Evolutionary conservation across 2,888 invertebrate species (phyloP), one percentile per base, ranked within the genome.

Genomic region (Scaptomyza parva): DNA sequence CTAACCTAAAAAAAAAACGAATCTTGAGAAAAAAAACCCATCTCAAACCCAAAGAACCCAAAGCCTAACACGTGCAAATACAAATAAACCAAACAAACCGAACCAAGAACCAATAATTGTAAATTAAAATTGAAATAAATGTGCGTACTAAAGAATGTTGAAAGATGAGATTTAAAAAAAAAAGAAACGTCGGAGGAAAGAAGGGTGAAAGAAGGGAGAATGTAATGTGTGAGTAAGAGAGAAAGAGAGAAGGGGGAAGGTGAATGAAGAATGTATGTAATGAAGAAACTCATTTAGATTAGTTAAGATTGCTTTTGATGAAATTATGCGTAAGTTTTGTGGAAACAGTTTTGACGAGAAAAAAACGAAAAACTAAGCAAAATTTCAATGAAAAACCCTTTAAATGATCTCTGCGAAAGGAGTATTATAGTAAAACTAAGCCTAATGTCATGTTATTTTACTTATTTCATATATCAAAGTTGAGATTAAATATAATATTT

Each of bases 81-180:
- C n/a, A 35, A 48, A 39, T 40, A 57, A 62, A 57, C 54, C 51
- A 62, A 62, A 30, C 2, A 61, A 70, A 53, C 41, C 61, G 58
- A 5, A 14, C 14, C n/a, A n/a, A n/a, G n/a, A n/a, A 64, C 76
- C 78, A 76, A 87, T 83, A 83, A 85, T 83, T 85, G 88, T 79
- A 88, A 85, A 88, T 85, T 88, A 75, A 88, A 88, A 88, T 83
- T 83, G 62, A 86, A 88, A 73, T 70, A 69, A 76, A 82, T 73
- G 70, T 20, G 48, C 35, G 12, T 12, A 59, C 24, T 37, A 28
- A 14, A 11, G 48, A 54, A 64, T 24, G 40, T 35, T 14, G 26
- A 30, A 22, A 35, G 40, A 44, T 6, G 37, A 52, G 12, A 7
- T 4, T n/a, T n/a, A 18, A 24, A 26, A 18, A 47, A n/a, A 33